Percentiles rank a stretch among this genome's conserved stretches.
These are phyloP conservation scores for Drosophila sturtevanti DNA, from an alignment of 1,140 invertebrate genomes.

Conservation along the genomic window DNA sequence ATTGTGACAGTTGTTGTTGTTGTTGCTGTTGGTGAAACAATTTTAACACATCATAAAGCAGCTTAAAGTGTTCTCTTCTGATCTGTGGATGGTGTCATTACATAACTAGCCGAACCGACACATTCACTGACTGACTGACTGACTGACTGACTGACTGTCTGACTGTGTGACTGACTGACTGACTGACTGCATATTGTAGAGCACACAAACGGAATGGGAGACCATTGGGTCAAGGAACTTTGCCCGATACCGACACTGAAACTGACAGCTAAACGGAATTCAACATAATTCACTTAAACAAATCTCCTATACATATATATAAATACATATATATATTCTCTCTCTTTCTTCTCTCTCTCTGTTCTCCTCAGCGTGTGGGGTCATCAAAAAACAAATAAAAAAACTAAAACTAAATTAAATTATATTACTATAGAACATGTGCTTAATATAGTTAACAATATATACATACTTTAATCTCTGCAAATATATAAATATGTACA, in stretches of 20 bases:
- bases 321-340: not conserved
- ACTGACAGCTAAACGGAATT: not conserved
- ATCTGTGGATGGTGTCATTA: constrained; percentile 34
- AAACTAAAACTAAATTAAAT: no score
- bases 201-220: no score
- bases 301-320: not conserved
- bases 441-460: no score
- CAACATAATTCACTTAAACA: constrained; percentile 1
- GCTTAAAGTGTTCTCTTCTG: constrained; percentile 53
- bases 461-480: no score
- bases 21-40: constrained; percentile 50
- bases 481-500: no score
- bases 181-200: not conserved
- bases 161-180: no score
- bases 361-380: not conserved
- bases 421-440: no score
- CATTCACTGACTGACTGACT: not conserved
- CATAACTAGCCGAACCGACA: constrained; percentile 44
- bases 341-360: not conserved
- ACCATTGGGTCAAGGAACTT: constrained; percentile 15
- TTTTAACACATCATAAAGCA: constrained; percentile 68
- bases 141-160: constrained; percentile 8
- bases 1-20: constrained; percentile 42
- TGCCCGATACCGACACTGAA: not conserved
- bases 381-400: no score